Evolutionary conservation across 2,888 invertebrate species (phyloP).

Genomic region (Drosophila stalkeri): DNA sequence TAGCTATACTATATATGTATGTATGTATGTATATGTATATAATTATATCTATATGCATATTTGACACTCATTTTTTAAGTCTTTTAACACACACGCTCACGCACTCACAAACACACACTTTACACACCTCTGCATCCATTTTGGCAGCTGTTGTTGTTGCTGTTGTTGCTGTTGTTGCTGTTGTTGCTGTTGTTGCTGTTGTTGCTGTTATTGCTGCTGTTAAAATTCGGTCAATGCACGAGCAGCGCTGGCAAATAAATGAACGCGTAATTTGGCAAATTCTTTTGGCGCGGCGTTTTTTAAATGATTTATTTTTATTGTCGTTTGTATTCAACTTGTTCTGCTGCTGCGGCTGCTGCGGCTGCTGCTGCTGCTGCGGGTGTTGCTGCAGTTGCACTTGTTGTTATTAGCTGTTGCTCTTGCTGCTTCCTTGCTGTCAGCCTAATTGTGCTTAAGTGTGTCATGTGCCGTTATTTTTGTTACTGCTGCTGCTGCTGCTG

Average conservation of each 20-base stretch:
- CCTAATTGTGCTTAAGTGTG: conserved; percentile 20
- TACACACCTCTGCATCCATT: conserved; percentile 77
- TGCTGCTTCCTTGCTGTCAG: conserved; percentile 17
- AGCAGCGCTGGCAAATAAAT: conserved; percentile 40
- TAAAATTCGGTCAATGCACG: conserved; percentile 63
- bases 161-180: conserved; percentile 20
- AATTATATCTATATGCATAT: background rate
- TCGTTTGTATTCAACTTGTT: conserved; percentile 17
- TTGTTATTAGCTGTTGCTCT: conserved; percentile 12
- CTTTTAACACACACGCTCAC: background rate
- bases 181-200: conserved; percentile 16
- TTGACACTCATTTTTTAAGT: conserved; percentile 5
- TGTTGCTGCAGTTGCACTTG: conserved; percentile 13
- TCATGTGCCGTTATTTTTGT: conserved; percentile 14
- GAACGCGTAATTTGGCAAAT: conserved; percentile 52
- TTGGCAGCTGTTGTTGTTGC: conserved; percentile 36
- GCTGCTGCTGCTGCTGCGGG: conserved; percentile 19
- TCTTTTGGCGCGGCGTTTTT: conserved; percentile 43
- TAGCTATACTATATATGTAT: background rate
- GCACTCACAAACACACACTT: conserved; percentile 7
- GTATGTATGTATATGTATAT: background rate
- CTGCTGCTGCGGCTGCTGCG: conserved; percentile 7
- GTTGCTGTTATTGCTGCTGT: conserved; percentile 21
- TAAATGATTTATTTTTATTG: conserved; percentile 68
- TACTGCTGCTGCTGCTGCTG: conserved; percentile 3